Conservation (phyloP, 2,888 invertebrate species). For the Carabus problematicus region DNA sequence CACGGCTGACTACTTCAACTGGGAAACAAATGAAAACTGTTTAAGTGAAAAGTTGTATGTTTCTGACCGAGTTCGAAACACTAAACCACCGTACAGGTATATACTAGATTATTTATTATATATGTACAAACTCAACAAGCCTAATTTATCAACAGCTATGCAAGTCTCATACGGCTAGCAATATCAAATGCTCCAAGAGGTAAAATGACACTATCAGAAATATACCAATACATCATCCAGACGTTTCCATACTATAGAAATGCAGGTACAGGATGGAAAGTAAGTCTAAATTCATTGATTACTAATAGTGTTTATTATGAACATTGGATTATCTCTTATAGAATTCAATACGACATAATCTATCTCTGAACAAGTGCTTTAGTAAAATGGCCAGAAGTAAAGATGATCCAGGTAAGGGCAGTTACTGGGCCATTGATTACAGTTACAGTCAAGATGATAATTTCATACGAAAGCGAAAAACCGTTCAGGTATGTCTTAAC, state of each 20-base stretch:
- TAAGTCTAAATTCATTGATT: conserved; percentile 53
- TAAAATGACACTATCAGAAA: conserved; percentile 77
- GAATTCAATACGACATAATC: conserved; percentile 76
- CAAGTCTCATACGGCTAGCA: conserved; percentile 73
- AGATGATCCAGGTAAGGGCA: conserved; percentile 76
- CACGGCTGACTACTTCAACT: conserved; percentile 23
- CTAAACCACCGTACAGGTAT: conserved; percentile 42
- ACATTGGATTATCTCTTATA: conserved; percentile 55
- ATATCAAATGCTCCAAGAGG: conserved; percentile 72
- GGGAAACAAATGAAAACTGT: conserved; percentile 26
- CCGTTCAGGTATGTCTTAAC: conserved; percentile 60
- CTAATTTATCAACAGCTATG: conserved; percentile 64
- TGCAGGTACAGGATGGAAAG: conserved; percentile 77
- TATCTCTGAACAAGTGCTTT: conserved; percentile 76
- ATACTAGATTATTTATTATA: conserved; percentile 6
- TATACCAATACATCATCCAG: conserved; percentile 75
- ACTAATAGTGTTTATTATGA: conserved; percentile 34
- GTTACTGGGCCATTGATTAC: conserved; percentile 69
- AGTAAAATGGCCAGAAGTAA: conserved; percentile 75
- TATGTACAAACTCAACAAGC: background rate
- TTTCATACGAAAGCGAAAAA: conserved; percentile 61
- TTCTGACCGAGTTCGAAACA: conserved; percentile 36
- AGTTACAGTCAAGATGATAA: conserved; percentile 65
- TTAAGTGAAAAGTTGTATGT: conserved; percentile 36
- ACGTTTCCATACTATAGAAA: conserved; percentile 76